These are phyloP conservation scores for Dromius quadrimaculatus DNA, from an alignment of 2,888 invertebrate species.

Conservation along the genomic window DNA sequence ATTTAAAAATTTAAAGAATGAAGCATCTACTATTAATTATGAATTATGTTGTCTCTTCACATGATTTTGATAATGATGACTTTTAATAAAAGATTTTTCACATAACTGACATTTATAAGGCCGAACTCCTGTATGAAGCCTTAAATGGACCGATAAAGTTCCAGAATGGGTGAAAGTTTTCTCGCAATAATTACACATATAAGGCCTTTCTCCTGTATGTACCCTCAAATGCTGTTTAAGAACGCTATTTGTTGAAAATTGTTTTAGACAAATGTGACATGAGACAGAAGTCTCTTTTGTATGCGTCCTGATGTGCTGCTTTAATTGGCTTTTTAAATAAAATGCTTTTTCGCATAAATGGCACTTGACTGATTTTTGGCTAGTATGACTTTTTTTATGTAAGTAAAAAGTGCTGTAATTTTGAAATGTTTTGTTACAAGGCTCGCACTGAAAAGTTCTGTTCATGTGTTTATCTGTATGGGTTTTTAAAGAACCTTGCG, in stretches of 20 bases:
- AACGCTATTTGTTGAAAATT: slow-evolving; percentile 53
- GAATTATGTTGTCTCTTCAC: slow-evolving; percentile 29
- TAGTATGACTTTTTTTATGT: slow-evolving; percentile 27
- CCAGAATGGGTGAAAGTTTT: slow-evolving; percentile 35
- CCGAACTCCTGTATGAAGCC: slow-evolving; percentile 48
- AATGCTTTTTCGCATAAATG: slow-evolving; percentile 26
- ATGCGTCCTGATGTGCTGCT: slow-evolving; percentile 12
- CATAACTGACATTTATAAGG: slow-evolving; percentile 52
- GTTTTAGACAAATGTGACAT: slow-evolving; percentile 54
- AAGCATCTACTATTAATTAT: not conserved
- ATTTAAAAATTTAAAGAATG: too few species aligned
- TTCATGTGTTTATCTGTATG: slow-evolving; percentile 38
- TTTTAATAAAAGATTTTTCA: slow-evolving; percentile 51
- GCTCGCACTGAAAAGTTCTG: slow-evolving; percentile 15
- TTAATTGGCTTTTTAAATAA: slow-evolving; percentile 50
- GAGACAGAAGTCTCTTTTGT: slow-evolving; percentile 19
- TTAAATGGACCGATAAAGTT: slow-evolving; percentile 24
- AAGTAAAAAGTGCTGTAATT: slow-evolving; percentile 32
- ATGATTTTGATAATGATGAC: slow-evolving; percentile 30
- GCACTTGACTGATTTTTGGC: slow-evolving; percentile 20
- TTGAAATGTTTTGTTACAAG: slow-evolving; percentile 36
- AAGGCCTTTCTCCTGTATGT: slow-evolving; percentile 56
- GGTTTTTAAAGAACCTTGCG: slow-evolving; percentile 24
- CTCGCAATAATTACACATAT: slow-evolving; percentile 36
- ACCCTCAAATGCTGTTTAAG: slow-evolving; percentile 54